Base-by-base conservation (phyloP, 2,113 vertebrate species). In the Anser cygnoides region DNA sequence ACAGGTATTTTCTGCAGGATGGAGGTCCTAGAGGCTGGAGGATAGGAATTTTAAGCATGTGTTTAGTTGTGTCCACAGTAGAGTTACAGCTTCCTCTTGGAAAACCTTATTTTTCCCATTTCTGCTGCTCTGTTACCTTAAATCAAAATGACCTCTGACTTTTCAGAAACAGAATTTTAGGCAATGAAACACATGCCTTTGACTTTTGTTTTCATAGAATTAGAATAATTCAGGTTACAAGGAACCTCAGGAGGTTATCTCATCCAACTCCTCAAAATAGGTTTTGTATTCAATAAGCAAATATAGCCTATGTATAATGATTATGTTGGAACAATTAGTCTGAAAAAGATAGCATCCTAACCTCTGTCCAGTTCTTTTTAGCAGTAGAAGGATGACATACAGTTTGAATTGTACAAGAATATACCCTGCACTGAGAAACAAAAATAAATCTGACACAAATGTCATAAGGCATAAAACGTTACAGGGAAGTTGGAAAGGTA, bases 401-500 rank as follows among this genome's bases (percentile, higher is more conserved):
- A 70, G 44, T 43, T 14, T 6, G 89, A 93, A 92, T 50, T 33
- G 62, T 35, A 79, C 62, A 85, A 71, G 87, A 94, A 89, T 39
- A 76, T 4, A 92, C 41, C 31, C 63, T 44, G 33, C 43, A 66
- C 7, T 61, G 44, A 67, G 77, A 77, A 95, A 80, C 41, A 89
- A 89, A 96, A 96, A 77, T 55, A 93, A 46, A 76, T 43, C 59
- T 80, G 93, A 85, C 84, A 91, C 86, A 76, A 92, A 89, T 87
- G 95, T 93, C 96, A 91, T n/a, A 66, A 87, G 63, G 66, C 71
- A 91, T 94, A 89, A 90, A 90, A 96, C 35, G 91, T 44, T 25
- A 63, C 50, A 72, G 59, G 41, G 67, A 91, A 95, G 77, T 77
- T 74, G 55, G 57, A 95, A 93, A 95, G 87, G 93, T 92, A 94